Percentiles rank a stretch among this genome's conserved stretches.
Evolutionary conservation across 2,797 vertebrate species (phyloP).

Genomic region (Squalus acanthias): DNA sequence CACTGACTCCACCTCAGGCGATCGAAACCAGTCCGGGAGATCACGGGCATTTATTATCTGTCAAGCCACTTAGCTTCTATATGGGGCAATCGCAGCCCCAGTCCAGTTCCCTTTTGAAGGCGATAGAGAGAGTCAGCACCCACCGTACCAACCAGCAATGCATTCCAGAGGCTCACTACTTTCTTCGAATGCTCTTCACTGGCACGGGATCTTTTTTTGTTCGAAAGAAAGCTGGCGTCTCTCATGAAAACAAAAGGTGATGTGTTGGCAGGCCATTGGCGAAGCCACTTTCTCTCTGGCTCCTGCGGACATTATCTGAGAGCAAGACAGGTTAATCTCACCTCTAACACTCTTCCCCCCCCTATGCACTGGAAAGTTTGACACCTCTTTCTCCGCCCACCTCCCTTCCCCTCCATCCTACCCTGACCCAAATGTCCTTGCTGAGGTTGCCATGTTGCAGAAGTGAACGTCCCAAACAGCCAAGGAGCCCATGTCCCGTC

Average conservation of each 20-base stretch:
- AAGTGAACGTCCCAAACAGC: background rate
- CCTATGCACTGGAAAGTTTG: background rate
- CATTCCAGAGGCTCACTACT: too few species aligned
- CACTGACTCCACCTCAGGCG: too few species aligned
- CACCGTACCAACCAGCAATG: rapidly evolving
- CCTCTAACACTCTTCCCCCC: background rate
- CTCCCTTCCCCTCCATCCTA: background rate
- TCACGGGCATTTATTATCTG: background rate
- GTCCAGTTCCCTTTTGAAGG: background rate
- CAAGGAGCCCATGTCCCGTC: background rate
- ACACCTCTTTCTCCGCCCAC: background rate
- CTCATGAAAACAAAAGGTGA: too few species aligned
- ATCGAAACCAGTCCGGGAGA: background rate
- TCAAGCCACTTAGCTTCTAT: background rate
- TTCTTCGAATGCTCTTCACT: too few species aligned
- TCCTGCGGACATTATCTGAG: background rate
- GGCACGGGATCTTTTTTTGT: background rate
- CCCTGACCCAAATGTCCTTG: background rate
- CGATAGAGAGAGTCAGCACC: background rate
- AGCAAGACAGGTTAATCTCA: background rate
- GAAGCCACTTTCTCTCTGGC: background rate
- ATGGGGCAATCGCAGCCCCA: background rate
- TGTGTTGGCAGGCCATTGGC: background rate
- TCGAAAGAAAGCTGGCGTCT: background rate
- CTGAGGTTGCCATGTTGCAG: background rate